These are phyloP conservation scores for Phrynocephalus vlangalii DNA, from an alignment of 2,797 vertebrate genomes.

Conservation along the genomic window DNA sequence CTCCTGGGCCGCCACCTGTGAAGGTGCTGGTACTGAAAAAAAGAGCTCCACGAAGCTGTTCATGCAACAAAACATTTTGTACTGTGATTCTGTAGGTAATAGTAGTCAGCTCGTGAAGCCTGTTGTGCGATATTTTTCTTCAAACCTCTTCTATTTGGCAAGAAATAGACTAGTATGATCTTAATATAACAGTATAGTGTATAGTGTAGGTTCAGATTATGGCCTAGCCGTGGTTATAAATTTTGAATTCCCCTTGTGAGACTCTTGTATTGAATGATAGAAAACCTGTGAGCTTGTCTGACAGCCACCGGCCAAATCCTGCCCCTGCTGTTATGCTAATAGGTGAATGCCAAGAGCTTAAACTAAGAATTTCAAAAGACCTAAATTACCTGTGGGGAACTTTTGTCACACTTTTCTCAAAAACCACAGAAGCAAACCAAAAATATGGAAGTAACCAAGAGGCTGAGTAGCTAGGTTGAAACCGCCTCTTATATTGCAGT, in stretches of 20 bases:
- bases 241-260: background rate
- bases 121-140: background rate
- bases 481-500: background rate
- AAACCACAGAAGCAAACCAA: background rate
- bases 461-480: background rate
- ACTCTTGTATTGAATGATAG: background rate
- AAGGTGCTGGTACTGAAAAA: too few relatives aligned
- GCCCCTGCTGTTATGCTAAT: background rate
- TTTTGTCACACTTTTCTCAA: background rate
- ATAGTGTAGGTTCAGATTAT: background rate
- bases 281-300: background rate
- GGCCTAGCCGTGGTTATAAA: background rate
- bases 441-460: background rate
- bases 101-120: background rate
- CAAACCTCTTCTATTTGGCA: background rate
- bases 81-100: background rate
- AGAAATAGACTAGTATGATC: background rate
- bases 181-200: background rate
- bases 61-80: background rate
- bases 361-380: background rate
- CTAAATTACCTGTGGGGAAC: background rate
- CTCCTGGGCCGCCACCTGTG: too few relatives aligned
- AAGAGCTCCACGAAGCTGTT: too few relatives aligned
- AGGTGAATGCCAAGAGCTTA: background rate
- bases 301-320: background rate